Conservation (phyloP, 2,113 vertebrate genomes). For the Sinocyclocheilus grahami region DNA sequence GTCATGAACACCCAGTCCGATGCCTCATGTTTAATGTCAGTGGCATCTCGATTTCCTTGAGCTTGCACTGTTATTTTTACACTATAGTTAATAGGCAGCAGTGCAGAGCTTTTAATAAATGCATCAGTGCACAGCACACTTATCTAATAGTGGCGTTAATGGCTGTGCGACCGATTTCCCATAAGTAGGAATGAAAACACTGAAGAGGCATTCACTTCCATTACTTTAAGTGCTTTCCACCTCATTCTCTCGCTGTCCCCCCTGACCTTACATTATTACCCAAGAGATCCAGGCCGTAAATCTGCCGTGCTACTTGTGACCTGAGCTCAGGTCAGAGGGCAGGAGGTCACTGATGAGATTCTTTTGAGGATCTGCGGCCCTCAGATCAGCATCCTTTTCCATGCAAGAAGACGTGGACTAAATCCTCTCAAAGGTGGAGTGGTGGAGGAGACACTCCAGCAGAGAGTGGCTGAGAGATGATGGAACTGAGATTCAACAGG, state of each 20-base stretch:
- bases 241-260: conserved; percentile 20
- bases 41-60: conserved; percentile 17
- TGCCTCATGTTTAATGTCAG: neutral
- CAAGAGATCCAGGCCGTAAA: conserved; percentile 12
- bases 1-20: neutral
- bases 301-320: neutral
- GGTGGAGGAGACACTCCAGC: neutral
- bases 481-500: neutral
- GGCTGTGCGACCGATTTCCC: conserved; percentile 17
- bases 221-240: conserved; percentile 50
- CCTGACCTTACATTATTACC: conserved; percentile 13
- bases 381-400: neutral
- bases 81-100: conserved; percentile 35
- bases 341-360: neutral
- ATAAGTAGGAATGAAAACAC: conserved; percentile 35
- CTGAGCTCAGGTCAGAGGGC: conserved; percentile 11
- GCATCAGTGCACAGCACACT: conserved; percentile 1
- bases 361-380: conserved; percentile 5
- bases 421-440: neutral
- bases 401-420: neutral
- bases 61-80: conserved; percentile 23
- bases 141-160: conserved; percentile 40
- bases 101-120: conserved; percentile 49
- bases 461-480: neutral
- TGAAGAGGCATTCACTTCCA: conserved; percentile 44